Evolutionary conservation across 2,113 vertebrate genomes (phyloP), one percentile per base, ranked within the genome.

Genomic region (Macquaria ambigua): DNA sequence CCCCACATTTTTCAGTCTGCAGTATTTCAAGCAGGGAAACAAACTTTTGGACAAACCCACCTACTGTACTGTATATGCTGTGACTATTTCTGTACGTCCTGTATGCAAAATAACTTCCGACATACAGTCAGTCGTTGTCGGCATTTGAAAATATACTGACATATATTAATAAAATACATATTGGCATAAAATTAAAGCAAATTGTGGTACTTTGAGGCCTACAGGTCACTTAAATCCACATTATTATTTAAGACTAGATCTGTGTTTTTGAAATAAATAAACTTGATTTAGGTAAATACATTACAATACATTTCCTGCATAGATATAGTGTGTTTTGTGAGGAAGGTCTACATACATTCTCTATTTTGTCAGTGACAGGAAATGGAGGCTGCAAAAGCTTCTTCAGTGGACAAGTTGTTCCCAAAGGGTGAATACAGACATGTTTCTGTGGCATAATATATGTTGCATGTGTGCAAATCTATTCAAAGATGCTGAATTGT

Each of bases 41-140:
- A 53, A 70, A 70, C 58, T 83, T 71, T 46, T 69, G 64, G 37
- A 68, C 48, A 25, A 7, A 23, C 52, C 39, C 37, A 68, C 48
- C 34, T 7, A 23, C 52, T 23, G 46, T 18, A 4, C 23, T 43
- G 0, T 8, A 37, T 14, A 28, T 55, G 12, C 31, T 20, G 1
- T 2, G 2, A 46, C 21, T 5, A 12, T 37, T 34, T 58, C 5
- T 62, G 34, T 2, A 66, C 1, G 0, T 34, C 34, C 37, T 41
- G 11, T 21, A 10, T 46, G 23, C 31, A 59, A 81, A 77, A 68
- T 50, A 58, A 63, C 58, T n/a, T 53, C n/a, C 12, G 63, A 55
- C 2, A 39, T 39, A 31, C 1, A 10, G 14, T 28, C 20, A 63
- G 11, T 20, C 21, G 20, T 6, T 15, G 12, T 43, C 11, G 16